Evolutionary conservation across 2,797 vertebrate genomes (phyloP), one percentile per base, ranked within the genome.

Genomic region (Coracias cyanogaster): DNA sequence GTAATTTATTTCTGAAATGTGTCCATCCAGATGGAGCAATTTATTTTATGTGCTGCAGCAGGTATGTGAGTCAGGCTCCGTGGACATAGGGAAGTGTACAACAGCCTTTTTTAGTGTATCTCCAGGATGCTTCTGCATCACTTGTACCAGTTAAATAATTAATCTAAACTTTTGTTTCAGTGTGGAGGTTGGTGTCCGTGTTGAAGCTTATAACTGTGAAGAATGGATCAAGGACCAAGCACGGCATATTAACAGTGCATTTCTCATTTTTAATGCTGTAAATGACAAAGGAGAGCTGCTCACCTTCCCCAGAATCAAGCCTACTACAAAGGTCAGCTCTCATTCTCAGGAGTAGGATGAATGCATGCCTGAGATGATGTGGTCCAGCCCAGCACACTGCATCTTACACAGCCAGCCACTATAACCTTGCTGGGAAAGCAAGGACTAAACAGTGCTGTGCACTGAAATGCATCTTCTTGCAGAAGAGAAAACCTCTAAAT

Each of bases 191-290:
- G 98, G 98, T 26, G 98, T 98, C 54, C 94, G 96, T 3, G 98
- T 98, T 29, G 98, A 98, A 91, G 98, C 98, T 55, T 98, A 97
- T 73, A 96, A 97, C 96, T 98, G 98, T 82, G 97, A 96, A 88
- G 98, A 98, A 90, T 98, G 98, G 98, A 97, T 97, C 7, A 73
- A 94, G 76, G 94, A 97, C 60, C 94, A 31, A 55, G 94, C 97
- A 13, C 94, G 97, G 6, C 98, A 98, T 85, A 98, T 98, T 86
- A 98, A 98, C 95, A 99, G 98, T 3, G 98, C 98, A 1, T 98
- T 98, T 84, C 97, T 99, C 78, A 97, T 98, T 93, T 98, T 98
- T 35, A 96, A 89, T 22, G 78, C 97, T 48, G 33, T 98, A 43
- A 37, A 97, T 73, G 94, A 96, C 33, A 83, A 90, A 55, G 97